phyloP scores from a whole-genome alignment of 2,113 vertebrate genomes.

The Tursiops truncatus region DNA sequence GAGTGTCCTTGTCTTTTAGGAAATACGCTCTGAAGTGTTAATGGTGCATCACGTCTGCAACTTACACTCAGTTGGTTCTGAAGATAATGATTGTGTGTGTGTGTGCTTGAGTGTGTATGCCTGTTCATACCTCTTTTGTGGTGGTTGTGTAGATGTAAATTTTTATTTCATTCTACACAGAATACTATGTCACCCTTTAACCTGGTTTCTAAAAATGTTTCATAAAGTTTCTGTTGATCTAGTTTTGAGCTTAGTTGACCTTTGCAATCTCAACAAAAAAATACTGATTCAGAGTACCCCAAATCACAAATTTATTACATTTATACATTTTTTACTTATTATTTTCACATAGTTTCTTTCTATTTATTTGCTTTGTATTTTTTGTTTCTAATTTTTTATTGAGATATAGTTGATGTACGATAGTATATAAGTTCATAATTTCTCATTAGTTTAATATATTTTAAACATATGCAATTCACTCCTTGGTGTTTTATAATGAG shows the following conservation, averaged over 20 bases:
- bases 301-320: neutral
- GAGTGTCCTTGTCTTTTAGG: neutral
- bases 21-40: neutral
- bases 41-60: neutral
- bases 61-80: neutral
- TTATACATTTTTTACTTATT: neutral
- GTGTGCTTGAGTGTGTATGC: rapidly evolving
- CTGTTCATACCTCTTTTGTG: neutral
- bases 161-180: neutral
- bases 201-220: neutral
- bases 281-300: neutral
- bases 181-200: neutral
- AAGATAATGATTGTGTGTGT: neutral
- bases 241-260: neutral
- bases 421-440: neutral
- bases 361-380: neutral
- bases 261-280: neutral
- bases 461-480: neutral
- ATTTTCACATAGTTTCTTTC: neutral
- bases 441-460: neutral
- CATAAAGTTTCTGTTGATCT: neutral
- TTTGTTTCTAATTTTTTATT: neutral
- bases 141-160: neutral
- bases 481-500: neutral
- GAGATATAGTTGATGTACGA: neutral